These are phyloP conservation scores for Mixornis gularis DNA, from an alignment of 2,113 vertebrate genomes.

Conservation along the genomic window DNA sequence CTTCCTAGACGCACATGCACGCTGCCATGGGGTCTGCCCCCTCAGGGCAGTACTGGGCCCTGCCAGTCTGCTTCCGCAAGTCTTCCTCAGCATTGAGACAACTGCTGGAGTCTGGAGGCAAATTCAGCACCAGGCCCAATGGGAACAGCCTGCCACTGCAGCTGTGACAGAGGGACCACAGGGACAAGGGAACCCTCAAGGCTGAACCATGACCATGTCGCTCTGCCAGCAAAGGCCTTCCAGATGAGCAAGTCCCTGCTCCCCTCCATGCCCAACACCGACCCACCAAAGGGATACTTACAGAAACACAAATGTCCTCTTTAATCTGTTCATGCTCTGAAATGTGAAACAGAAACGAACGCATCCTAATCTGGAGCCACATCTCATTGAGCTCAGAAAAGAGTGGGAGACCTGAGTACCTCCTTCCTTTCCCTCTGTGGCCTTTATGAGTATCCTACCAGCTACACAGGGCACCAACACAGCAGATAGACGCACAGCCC, in stretches of 20 bases:
- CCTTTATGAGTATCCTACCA: neutral
- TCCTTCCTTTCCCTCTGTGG: neutral
- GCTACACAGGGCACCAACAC: neutral
- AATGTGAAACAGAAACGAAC: neutral
- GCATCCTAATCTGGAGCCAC: neutral
- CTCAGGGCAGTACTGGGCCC: neutral
- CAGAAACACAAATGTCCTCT: neutral
- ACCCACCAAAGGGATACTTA: neutral
- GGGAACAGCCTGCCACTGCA: neutral
- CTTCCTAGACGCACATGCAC: neutral
- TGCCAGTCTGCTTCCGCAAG: accelerated
- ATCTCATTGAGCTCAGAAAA: neutral
- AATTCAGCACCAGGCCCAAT: neutral
- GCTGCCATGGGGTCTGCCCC: neutral
- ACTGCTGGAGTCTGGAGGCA: neutral
- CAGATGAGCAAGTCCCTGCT: neutral
- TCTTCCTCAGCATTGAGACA: neutral
- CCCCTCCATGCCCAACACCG: neutral
- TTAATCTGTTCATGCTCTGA: neutral
- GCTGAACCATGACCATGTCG: neutral
- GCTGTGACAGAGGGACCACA: neutral
- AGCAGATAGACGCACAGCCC: neutral
- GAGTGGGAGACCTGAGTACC: neutral
- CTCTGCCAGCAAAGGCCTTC: neutral
- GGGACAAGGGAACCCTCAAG: neutral